These are phyloP conservation scores for Discoglossus pictus DNA, from an alignment of 2,797 vertebrate genomes.

Conservation along the genomic window DNA sequence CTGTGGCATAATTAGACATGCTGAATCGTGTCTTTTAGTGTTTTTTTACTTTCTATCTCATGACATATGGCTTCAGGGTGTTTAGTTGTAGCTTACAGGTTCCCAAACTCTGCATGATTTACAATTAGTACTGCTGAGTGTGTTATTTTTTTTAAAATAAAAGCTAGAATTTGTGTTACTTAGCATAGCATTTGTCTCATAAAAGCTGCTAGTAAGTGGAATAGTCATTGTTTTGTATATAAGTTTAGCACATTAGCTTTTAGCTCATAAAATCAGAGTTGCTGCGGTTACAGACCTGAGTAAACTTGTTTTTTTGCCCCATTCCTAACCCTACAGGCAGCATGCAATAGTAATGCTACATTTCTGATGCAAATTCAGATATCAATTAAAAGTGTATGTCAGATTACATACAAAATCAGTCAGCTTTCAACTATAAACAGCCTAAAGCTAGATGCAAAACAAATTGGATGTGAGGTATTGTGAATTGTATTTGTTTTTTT, in stretches of 20 bases:
- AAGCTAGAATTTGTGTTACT: constrained; percentile 12
- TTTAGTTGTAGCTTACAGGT: constrained; percentile 34
- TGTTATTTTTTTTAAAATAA: constrained; percentile 23
- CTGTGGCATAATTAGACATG: constrained; percentile 45
- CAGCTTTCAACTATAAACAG: too few relatives aligned
- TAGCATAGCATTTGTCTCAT: not conserved
- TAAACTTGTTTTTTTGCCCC: too few relatives aligned
- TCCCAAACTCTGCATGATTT: constrained; percentile 41
- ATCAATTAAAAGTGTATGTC: too few relatives aligned
- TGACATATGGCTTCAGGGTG: constrained; percentile 42
- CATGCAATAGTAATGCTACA: too few relatives aligned
- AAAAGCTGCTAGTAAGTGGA: not conserved
- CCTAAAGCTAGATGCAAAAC: too few relatives aligned
- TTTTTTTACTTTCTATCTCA: constrained; percentile 29
- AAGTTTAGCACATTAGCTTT: not conserved
- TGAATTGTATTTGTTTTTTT: too few relatives aligned
- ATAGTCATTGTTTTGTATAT: not conserved
- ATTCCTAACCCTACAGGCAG: too few relatives aligned
- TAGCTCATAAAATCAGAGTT: not conserved
- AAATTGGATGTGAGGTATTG: too few relatives aligned
- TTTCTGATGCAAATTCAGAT: too few relatives aligned
- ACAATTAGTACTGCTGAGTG: constrained; percentile 44
- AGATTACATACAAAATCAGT: too few relatives aligned
- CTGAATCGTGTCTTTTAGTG: constrained; percentile 36
- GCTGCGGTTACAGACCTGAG: too few relatives aligned